These are phyloP conservation scores for Chelonus insularis DNA, from an alignment of 1,140 invertebrate genomes.

Conservation along the genomic window DNA sequence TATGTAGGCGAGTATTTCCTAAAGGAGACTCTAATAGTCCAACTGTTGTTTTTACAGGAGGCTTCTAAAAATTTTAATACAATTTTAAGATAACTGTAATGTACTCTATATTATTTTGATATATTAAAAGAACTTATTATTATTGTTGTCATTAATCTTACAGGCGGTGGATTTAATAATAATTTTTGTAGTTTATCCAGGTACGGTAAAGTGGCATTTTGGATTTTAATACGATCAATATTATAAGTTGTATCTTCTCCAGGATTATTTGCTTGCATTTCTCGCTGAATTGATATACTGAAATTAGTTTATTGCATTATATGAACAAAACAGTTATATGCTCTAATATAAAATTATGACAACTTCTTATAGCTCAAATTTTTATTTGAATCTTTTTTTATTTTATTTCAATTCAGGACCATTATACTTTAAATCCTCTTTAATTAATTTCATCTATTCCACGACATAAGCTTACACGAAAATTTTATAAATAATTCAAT, in stretches of 20 bases:
- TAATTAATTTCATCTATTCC: too few relatives aligned
- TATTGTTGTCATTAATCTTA: slow-evolving; percentile 11
- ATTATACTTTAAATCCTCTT: too few relatives aligned
- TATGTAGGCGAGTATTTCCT: slow-evolving; percentile 75
- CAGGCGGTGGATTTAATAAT: slow-evolving; percentile 73
- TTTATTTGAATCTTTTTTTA: too few relatives aligned
- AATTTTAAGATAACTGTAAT: too few relatives aligned
- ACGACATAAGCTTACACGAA: too few relatives aligned
- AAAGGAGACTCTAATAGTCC: slow-evolving; percentile 72
- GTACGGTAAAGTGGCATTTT: slow-evolving; percentile 68
- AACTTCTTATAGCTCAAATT: too few relatives aligned
- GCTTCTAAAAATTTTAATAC: slow-evolving; percentile 55
- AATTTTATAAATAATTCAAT: too few relatives aligned
- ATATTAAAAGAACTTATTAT: slow-evolving; percentile 22
- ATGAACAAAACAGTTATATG: too few relatives aligned
- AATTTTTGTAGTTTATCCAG: slow-evolving; percentile 74
- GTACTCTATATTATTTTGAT: too few relatives aligned
- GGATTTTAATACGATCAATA: slow-evolving; percentile 47
- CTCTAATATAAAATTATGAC: too few relatives aligned
- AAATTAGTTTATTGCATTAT: slow-evolving; percentile 6
- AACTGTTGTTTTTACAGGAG: slow-evolving; percentile 67
- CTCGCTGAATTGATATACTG: slow-evolving; percentile 33
- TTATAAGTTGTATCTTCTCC: slow-evolving; percentile 45
- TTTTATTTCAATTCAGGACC: too few relatives aligned
- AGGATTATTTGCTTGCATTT: slow-evolving; percentile 34